Evolutionary conservation across 2,797 vertebrate species (phyloP).

Genomic region (Odontamblyopus rebecca): DNA sequence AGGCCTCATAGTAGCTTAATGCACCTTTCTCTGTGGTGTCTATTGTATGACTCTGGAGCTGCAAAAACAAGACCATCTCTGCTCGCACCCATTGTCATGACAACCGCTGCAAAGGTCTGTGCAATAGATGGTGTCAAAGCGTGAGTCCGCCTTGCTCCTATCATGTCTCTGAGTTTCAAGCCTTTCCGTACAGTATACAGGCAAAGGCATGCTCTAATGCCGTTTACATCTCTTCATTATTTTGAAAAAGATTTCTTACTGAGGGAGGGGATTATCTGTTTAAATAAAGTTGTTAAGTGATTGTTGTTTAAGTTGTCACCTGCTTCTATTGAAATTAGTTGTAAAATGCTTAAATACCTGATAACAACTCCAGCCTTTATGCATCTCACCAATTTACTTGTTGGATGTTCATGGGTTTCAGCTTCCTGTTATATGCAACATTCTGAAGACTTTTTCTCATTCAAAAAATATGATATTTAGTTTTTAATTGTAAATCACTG

Average conservation of each 20-base stretch:
- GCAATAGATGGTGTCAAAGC: slow-evolving; percentile 30
- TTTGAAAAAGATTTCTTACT: no score
- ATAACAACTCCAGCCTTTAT: no score
- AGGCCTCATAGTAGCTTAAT: not conserved
- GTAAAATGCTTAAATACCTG: no score
- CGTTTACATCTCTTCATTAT: not conserved
- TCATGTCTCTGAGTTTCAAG: slow-evolving; percentile 36
- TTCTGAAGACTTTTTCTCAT: no score
- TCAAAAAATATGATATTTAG: no score
- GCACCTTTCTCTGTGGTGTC: slow-evolving; percentile 18
- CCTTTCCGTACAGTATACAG: slow-evolving; percentile 15
- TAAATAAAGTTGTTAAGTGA: no score
- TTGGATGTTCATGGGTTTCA: no score
- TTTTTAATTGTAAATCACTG: no score
- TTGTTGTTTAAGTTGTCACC: not conserved
- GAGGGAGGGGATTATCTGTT: no score
- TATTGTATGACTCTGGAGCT: slow-evolving; percentile 49
- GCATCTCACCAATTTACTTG: no score
- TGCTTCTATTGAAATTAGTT: not conserved
- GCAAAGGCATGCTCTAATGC: not conserved
- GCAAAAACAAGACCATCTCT: slow-evolving; percentile 17
- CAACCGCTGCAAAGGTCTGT: slow-evolving; percentile 39
- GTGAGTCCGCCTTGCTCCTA: slow-evolving; percentile 25
- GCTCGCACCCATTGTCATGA: slow-evolving; percentile 41
- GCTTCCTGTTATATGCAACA: no score